Evolutionary conservation across 2,113 vertebrate genomes (phyloP).

Genomic region (Sphyrna mokarran): DNA sequence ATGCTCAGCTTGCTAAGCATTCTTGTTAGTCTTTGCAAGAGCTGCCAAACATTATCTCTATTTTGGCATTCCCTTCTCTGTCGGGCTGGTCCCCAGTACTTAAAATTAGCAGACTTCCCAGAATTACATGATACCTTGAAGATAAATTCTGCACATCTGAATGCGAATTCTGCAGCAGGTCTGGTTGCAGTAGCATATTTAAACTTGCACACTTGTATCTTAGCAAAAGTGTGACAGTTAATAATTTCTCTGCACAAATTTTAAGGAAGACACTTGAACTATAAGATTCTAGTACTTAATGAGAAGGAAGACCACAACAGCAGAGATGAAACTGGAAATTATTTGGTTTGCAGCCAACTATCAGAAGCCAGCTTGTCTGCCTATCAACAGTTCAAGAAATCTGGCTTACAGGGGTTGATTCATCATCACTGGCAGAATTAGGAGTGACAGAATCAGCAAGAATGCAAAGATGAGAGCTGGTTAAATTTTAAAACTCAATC

Average conservation of each 20-base stretch:
- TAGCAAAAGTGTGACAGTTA: background rate
- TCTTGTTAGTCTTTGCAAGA: background rate
- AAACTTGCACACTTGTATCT: background rate
- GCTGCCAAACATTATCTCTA: background rate
- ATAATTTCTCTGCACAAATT: background rate
- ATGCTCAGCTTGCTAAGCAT: background rate
- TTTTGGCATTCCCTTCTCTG: background rate
- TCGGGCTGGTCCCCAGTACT: background rate
- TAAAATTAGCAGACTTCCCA: background rate
- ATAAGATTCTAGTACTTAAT: background rate
- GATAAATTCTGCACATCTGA: background rate
- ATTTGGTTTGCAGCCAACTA: background rate
- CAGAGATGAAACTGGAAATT: background rate
- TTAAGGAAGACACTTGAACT: background rate
- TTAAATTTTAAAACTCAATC: background rate
- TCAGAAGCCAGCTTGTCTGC: background rate
- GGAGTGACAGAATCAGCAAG: background rate
- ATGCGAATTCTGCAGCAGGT: background rate
- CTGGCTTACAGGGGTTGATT: background rate
- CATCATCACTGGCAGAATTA: background rate
- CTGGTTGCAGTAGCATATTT: background rate
- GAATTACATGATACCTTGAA: background rate
- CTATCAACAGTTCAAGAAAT: background rate
- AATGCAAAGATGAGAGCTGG: background rate
- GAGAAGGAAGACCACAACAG: background rate